A percentile compares a stretch with the other conserved stretches of the same genome.
Conservation (phyloP, 2,113 vertebrate species). For the Herpailurus yagouaroundi region DNA sequence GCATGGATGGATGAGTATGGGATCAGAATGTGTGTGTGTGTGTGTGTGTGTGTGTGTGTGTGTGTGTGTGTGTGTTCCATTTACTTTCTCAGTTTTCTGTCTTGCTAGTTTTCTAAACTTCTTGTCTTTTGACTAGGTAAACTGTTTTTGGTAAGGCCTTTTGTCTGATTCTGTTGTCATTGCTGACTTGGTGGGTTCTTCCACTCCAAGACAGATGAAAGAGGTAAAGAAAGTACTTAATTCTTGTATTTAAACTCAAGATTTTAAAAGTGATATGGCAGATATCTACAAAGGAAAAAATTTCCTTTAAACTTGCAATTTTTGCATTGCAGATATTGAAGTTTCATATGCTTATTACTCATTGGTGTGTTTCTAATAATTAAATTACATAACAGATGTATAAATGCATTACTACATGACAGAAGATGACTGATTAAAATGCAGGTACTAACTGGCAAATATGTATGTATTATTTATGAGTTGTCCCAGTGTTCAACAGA, state of each 20-base stretch:
- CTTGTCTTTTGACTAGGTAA: background rate
- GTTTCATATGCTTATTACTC: background rate
- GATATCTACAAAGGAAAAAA: background rate
- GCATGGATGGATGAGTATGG: background rate
- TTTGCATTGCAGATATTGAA: background rate
- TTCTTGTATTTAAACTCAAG: background rate
- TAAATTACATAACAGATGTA: constrained; percentile 79
- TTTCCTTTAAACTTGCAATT: background rate
- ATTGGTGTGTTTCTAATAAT: constrained; percentile 71
- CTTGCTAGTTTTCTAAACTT: background rate
- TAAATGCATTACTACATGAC: constrained; percentile 81
- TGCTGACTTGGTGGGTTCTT: background rate
- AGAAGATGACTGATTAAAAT: constrained; percentile 82
- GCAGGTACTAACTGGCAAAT: constrained; percentile 67
- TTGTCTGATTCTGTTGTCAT: background rate
- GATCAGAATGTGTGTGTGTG: background rate
- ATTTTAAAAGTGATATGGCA: background rate
- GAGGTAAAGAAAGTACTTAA: background rate
- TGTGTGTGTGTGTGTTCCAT: background rate
- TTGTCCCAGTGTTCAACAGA: constrained; percentile 72
- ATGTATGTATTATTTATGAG: constrained; percentile 82
- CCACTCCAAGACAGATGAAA: background rate
- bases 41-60: background rate
- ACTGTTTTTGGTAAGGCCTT: background rate
- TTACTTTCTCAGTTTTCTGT: background rate